Evolutionary conservation across 2,113 vertebrate genomes (phyloP).

Genomic region (Chamaea fasciata): DNA sequence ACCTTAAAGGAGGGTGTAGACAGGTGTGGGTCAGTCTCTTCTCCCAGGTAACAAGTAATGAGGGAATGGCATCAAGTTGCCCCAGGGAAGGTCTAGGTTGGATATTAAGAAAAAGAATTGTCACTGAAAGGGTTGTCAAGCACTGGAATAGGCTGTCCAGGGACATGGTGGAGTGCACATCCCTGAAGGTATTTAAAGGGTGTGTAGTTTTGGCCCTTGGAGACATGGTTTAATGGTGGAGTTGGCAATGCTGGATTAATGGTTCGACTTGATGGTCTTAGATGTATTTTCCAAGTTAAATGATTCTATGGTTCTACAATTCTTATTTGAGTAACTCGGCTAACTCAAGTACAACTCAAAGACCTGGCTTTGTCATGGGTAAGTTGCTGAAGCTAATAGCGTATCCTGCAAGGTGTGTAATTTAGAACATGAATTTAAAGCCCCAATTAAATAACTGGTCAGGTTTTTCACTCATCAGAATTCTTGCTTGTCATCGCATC

Average conservation of each 20-base stretch:
- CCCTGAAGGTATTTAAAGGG: not conserved
- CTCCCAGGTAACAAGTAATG: not conserved
- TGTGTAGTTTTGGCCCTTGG: not conserved
- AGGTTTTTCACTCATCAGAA: not conserved
- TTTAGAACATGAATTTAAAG: not conserved
- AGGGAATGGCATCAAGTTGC: not conserved
- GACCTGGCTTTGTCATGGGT: not conserved
- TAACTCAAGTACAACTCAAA: not conserved
- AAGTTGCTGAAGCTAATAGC: not conserved
- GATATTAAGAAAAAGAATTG: not conserved
- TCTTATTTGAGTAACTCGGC: rapidly evolving
- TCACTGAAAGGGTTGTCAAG: not conserved
- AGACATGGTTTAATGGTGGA: not conserved
- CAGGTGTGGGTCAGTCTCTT: not conserved
- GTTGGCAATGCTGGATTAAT: not conserved
- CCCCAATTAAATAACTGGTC: not conserved
- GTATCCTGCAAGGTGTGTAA: not conserved
- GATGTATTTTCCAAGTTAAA: not conserved
- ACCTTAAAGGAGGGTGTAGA: too few relatives aligned
- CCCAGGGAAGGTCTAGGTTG: not conserved
- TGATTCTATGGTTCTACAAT: not conserved
- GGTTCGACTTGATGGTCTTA: not conserved
- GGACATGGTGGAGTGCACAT: not conserved
- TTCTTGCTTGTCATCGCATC: rapidly evolving
- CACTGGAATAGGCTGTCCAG: not conserved